A percentile compares a stretch with the other conserved stretches of the same genome.
phyloP scores from a whole-genome alignment of 2,797 vertebrate species.

The Mus caroli region DNA sequence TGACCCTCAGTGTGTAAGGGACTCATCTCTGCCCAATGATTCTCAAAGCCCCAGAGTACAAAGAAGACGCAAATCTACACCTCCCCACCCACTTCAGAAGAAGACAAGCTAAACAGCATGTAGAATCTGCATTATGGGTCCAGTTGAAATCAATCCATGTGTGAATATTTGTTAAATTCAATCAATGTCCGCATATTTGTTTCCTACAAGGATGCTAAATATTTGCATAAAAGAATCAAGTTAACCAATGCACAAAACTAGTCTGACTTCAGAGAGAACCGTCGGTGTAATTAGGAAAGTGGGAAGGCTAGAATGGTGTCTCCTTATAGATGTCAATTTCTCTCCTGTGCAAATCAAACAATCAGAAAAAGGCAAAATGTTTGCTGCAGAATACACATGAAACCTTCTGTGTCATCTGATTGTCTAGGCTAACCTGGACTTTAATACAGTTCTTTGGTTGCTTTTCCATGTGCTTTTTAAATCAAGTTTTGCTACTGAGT shows the following conservation, averaged over 20 bases:
- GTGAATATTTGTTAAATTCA: slow-evolving; percentile 70
- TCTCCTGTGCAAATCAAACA: slow-evolving; percentile 52
- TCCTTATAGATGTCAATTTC: not conserved
- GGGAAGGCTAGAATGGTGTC: not conserved
- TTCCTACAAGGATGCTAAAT: slow-evolving; percentile 63
- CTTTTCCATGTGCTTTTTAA: slow-evolving; percentile 16
- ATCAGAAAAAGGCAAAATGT: slow-evolving; percentile 42
- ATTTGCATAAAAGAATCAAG: slow-evolving; percentile 57
- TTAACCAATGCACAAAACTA: slow-evolving; percentile 82
- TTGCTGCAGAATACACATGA: not conserved
- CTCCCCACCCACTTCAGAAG: not conserved
- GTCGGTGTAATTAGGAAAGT: slow-evolving; percentile 51
- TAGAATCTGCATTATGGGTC: slow-evolving; percentile 56
- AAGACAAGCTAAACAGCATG: slow-evolving; percentile 13
- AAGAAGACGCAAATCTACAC: slow-evolving; percentile 25
- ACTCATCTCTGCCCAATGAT: not conserved
- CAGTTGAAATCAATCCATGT: slow-evolving; percentile 68
- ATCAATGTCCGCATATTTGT: slow-evolving; percentile 65
- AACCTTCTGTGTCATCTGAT: slow-evolving; percentile 39
- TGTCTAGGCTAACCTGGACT: slow-evolving; percentile 25
- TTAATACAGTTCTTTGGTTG: not conserved
- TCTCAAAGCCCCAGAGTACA: not conserved
- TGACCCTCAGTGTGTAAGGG: slow-evolving; percentile 23
- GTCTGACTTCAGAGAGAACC: slow-evolving; percentile 72
- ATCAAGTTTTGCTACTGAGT: slow-evolving; percentile 28